Base-by-base conservation (phyloP, 2,797 vertebrate genomes). In the Percopsis omiscomaycus region DNA sequence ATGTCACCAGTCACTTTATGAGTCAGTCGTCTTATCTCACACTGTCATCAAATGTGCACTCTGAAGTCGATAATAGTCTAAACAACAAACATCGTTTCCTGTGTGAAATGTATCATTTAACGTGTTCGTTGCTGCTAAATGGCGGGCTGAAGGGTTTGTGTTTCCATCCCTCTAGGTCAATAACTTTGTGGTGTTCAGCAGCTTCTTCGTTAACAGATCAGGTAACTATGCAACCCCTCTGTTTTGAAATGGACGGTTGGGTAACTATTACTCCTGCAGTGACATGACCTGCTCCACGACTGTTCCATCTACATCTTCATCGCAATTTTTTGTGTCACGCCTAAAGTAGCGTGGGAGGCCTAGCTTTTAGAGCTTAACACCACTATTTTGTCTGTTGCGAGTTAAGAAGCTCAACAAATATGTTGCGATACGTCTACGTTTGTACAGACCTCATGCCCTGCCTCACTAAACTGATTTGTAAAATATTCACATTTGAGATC, bases 131-230 rank as follows among this genome's bases (percentile, higher is more conserved):
- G 64, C 12, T 10, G 32, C 32, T 37, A 37, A 37, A 37, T 37
- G 32, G 32, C 6, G 32, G 6, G 32, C 5, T 37, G 32, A 37
- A 37, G 32, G 32, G 32, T 37, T 28, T 42, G 28, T 32, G 15
- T 55, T n/a, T 9, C 2, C 64, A 56, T 1, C 64, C 76, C 55
- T 68, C 49, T 67, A 98, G 96, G 96, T 96, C 73, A 98, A 98
- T 87, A 97, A 98, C 90, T 98, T 98, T 73, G 96, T 98, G 82
- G 94, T 97, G 46, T 98, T 97, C 59, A 92, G 94, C n/a, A 93
- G 94, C 59, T 98, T 97, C 87, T 98, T 98, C 86, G 80, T 89
- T 68, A 93, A 94, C 82, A 89, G 89, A 62, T 89, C 92, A 76
- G 92, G 96, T 98, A 87, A 78, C 1, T 48, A 64, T 48, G 59